Evolutionary conservation across 2,888 invertebrate species (phyloP), one percentile per base, ranked within the genome.

Genomic region (Cephus spinipes): DNA sequence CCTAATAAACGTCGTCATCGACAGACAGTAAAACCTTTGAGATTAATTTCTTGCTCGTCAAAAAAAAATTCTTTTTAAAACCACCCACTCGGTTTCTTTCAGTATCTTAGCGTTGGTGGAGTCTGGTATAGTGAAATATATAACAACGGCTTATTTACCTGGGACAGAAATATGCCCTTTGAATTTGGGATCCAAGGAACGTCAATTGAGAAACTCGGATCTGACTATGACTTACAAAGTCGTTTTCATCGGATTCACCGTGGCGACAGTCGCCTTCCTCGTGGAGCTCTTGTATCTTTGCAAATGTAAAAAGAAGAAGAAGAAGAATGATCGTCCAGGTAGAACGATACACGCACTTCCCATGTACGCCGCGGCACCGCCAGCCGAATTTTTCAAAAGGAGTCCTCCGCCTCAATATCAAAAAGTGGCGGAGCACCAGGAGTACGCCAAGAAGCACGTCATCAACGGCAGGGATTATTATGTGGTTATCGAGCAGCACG

Each of bases 391-490:
- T 68, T 77, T 82, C 71, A 83, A 84, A 12, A 79, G 79, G n/a
- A 83, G 80, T 11, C 81, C 83, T 1, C 82, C 81, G 3, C 76
- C 80, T 1, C 35, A 94, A 81, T 92, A 93, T 4, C 92, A 91
- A 12, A 84, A 85, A 75, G 81, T 84, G 30, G 82, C 83, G 30
- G 86, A 90, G 85, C 23, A 23, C 9, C 35, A 88, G 88, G 80
- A 91, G 84, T 77, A 92, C 3, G 92, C 93, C 0, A 92, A 93
- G 31, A 93, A 92, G 79, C 93, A 93, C 85, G 92, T 93, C 6
- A 94, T 97, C 68, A 96, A 97, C 85, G 97, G 96, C 0, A 93
- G 96, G 74, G 95, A 96, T 86, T 97, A 96, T 90, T 95, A 95
- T 91, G 94, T 96, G 0, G 93, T 94, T 35, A 93, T 93, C 30